phyloP scores from a whole-genome alignment of 2,113 vertebrate species.

The Sorex araneus region DNA sequence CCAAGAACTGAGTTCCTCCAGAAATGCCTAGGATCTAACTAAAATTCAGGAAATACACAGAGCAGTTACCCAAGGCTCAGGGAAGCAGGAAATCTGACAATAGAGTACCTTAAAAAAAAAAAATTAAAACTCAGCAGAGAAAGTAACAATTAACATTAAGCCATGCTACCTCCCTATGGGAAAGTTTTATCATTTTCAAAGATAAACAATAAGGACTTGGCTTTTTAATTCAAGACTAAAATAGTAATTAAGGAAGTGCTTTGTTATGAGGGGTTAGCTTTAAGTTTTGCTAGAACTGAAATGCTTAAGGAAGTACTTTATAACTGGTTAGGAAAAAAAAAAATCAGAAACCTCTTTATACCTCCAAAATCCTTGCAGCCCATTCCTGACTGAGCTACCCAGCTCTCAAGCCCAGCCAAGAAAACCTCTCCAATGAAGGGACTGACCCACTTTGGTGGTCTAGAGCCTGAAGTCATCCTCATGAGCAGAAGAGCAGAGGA shows the following conservation, averaged over 20 bases:
- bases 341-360: background rate
- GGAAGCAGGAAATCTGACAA: slow-evolving; percentile 37
- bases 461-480: slow-evolving; percentile 3
- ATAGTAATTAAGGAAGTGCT: slow-evolving; percentile 20
- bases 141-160: slow-evolving; percentile 56
- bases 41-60: slow-evolving; percentile 55
- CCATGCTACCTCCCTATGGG: background rate
- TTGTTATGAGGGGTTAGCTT: background rate
- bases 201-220: slow-evolving; percentile 34
- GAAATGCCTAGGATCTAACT: slow-evolving; percentile 3
- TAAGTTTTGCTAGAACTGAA: background rate
- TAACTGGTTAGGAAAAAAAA: background rate
- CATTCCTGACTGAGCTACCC: background rate
- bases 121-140: background rate
- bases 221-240: slow-evolving; percentile 56
- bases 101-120: slow-evolving; percentile 10
- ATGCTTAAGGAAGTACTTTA: slow-evolving; percentile 6
- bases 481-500: background rate
- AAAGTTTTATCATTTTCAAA: slow-evolving; percentile 57
- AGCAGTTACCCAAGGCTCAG: slow-evolving; percentile 10
- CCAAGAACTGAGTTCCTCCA: slow-evolving; percentile 38
- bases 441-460: background rate
- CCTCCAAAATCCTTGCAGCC: background rate
- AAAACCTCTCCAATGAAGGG: background rate
- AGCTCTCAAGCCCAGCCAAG: background rate